These are phyloP conservation scores for Pteronura brasiliensis DNA, from an alignment of 2,113 vertebrate species.

Conservation along the genomic window DNA sequence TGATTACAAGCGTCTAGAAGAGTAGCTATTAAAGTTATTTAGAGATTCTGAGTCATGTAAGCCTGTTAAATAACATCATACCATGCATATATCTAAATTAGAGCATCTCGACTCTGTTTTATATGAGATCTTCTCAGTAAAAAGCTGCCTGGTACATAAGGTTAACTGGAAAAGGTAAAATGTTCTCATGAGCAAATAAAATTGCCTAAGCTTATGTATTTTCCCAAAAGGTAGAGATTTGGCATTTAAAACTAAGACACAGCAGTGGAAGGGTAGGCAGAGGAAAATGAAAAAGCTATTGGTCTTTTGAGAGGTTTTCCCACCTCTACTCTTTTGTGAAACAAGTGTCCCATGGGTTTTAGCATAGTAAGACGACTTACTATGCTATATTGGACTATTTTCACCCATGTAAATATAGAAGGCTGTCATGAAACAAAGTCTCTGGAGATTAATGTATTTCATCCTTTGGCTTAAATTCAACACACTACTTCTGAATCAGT, in stretches of 20 bases:
- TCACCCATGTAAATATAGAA: not conserved
- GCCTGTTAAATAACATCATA: not conserved
- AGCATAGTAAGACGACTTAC: not conserved
- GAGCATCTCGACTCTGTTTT: not conserved
- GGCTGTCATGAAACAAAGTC: not conserved
- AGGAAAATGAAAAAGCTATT: not conserved
- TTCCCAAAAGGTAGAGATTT: not conserved
- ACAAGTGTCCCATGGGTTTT: not conserved
- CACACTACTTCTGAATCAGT: not conserved
- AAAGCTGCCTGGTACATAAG: not conserved
- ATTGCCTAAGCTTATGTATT: not conserved
- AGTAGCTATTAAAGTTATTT: conserved; percentile 31
- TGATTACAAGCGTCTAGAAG: not conserved
- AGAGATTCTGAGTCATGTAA: not conserved
- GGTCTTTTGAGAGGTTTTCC: not conserved
- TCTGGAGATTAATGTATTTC: not conserved
- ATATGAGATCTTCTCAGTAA: not conserved
- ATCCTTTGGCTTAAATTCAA: not conserved
- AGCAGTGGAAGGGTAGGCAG: not conserved
- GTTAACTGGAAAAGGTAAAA: conserved; percentile 13
- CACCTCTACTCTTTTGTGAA: not conserved
- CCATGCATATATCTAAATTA: not conserved
- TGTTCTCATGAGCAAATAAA: conserved; percentile 4
- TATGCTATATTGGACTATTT: not conserved
- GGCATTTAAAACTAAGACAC: not conserved